These are phyloP conservation scores for Micronycteris hirsuta DNA, from an alignment of 2,113 vertebrate genomes.

Conservation along the genomic window DNA sequence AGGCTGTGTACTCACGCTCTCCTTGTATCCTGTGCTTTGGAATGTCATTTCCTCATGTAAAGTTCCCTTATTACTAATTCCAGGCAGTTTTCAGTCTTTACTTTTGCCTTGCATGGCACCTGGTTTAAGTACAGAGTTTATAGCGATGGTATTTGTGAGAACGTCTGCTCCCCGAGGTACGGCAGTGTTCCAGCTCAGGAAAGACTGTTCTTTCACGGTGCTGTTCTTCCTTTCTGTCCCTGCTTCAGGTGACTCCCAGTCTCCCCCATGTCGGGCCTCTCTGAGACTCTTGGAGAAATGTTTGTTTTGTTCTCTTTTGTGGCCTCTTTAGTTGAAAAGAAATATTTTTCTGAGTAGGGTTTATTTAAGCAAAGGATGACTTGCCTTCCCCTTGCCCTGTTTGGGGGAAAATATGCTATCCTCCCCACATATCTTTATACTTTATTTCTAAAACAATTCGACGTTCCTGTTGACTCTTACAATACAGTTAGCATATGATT, in stretches of 20 bases:
- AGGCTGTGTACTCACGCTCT: background rate
- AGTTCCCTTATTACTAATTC: background rate
- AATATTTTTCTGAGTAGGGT: background rate
- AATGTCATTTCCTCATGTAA: background rate
- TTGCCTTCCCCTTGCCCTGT: background rate
- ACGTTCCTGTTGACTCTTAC: background rate
- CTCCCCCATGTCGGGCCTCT: background rate
- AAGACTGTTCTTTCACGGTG: background rate
- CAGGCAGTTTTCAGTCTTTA: background rate
- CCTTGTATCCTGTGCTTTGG: background rate
- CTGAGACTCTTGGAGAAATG: background rate
- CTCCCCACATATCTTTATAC: background rate
- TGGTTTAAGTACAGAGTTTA: background rate
- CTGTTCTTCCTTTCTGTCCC: background rate
- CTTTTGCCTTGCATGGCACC: background rate
- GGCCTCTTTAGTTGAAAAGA: background rate
- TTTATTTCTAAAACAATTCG: conserved; percentile 27
- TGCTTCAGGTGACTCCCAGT: background rate
- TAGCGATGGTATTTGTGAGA: background rate
- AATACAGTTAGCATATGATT: background rate
- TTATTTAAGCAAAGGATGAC: background rate
- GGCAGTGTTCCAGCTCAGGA: background rate
- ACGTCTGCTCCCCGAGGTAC: background rate
- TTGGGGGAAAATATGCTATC: background rate
- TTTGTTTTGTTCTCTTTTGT: background rate